phyloP scores from a whole-genome alignment of 2,113 vertebrate species.

The Willisornis vidua region DNA sequence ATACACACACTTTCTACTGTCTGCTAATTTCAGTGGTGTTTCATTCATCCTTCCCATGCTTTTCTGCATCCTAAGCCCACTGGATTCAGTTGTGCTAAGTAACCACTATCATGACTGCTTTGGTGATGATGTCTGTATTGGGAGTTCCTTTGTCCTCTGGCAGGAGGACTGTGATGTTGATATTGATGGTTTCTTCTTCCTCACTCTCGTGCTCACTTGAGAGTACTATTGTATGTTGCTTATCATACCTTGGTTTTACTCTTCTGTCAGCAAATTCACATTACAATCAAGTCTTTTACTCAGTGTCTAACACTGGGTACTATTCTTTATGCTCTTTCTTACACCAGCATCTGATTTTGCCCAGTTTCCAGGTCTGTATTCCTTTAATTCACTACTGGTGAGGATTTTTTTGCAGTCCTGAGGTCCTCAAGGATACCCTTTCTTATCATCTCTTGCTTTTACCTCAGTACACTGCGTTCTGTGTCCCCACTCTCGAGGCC shows the following conservation, averaged over 20 bases:
- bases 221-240: background rate
- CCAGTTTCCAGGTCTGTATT: background rate
- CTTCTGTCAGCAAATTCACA: background rate
- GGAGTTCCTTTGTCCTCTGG: background rate
- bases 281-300: background rate
- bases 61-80: background rate
- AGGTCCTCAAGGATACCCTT: background rate
- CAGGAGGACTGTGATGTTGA: background rate
- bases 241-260: background rate
- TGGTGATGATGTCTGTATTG: background rate
- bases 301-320: background rate
- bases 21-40: background rate
- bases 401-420: background rate
- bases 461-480: background rate
- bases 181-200: background rate
- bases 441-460: background rate
- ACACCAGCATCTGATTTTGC: background rate
- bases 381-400: background rate
- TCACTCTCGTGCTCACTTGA: background rate
- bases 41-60: background rate
- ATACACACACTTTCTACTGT: background rate
- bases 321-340: background rate
- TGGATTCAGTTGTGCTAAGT: background rate
- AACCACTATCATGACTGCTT: background rate
- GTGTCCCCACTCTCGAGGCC: accelerated